Base-by-base conservation (phyloP, 2,888 invertebrate genomes). In the Drosophila quinaria region DNA sequence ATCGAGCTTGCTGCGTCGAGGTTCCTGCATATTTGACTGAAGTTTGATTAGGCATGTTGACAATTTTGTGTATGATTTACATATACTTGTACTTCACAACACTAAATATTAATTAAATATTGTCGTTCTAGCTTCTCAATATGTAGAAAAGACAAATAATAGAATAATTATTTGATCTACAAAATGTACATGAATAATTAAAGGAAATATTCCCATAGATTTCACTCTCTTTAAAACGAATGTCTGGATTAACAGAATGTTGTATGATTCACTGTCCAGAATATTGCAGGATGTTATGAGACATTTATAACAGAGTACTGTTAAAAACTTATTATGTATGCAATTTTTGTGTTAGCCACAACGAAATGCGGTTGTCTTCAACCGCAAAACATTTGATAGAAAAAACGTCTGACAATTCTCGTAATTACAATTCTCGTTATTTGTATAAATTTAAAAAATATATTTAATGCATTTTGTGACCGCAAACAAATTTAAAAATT, bases 321-420 rank as follows among this genome's bases (percentile, higher is more conserved):
- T 37, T 15, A n/a, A 37, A 29, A 29, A 49, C n/a, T 17, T 49
- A 46, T n/a, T 35, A 35, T 50, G 35, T n/a, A 19, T 19, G 19
- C 10, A 17, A 11, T 13, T 39, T 22, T 17, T 39, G 9, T 5
- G 11, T 19, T 29, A 31, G 11, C 41, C 68, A 31, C 29, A 58
- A 6, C 10, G n/a, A 51, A 15, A n/a, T 39, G 39, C 37, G 35
- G 42, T 70, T 58, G 17, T 3, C 9, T 31, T 8, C 11, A 61
- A 78, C 80, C 83, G 59, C 82, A 80, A 61, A 51, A 44, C 22
- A 67, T 69, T 67, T 74, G 51, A 19, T 17, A 41, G 29, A 37
- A n/a, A 25, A 42, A 54, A n/a, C n/a, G 25, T 44, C 1, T 54
- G 10, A 9, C 15, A 70, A 42, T 44, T 44, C 54, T 13, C 29